Percentiles rank a stretch among this genome's conserved stretches.
These are phyloP conservation scores for Tachysurus fulvidraco DNA, from an alignment of 2,113 vertebrate species.

Conservation along the genomic window DNA sequence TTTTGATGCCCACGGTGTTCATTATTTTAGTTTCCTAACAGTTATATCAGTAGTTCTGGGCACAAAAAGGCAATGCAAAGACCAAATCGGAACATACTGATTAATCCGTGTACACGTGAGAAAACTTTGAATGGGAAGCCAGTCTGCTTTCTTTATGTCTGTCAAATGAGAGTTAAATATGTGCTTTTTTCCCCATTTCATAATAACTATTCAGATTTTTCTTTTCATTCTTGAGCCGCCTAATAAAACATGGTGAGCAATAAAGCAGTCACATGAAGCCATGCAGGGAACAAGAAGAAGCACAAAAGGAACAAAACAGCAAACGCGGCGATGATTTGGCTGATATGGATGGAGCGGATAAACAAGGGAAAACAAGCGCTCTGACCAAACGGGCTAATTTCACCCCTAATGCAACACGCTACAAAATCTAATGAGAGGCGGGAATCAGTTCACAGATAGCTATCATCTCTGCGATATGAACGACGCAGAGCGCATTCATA, in stretches of 20 bases:
- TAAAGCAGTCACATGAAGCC: constrained; percentile 40
- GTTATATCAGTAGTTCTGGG: not conserved
- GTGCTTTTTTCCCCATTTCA: not conserved
- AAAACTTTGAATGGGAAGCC: not conserved
- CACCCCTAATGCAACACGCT: constrained; percentile 49
- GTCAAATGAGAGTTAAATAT: not conserved
- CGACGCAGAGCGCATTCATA: constrained; percentile 71
- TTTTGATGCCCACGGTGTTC: not conserved
- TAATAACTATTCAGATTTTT: constrained; percentile 15
- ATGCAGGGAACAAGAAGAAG: constrained; percentile 38
- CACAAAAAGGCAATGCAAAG: not conserved
- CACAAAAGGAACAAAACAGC: constrained; percentile 36
- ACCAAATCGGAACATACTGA: not conserved
- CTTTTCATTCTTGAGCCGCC: constrained; percentile 15
- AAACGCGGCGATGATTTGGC: constrained; percentile 19
- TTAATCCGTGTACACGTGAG: not conserved
- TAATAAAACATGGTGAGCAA: constrained; percentile 28
- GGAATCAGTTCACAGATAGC: constrained; percentile 68
- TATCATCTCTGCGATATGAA: constrained; percentile 66
- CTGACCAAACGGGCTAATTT: constrained; percentile 55
- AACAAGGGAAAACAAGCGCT: constrained; percentile 51
- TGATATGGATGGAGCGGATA: constrained; percentile 44
- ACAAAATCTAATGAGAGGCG: constrained; percentile 52
- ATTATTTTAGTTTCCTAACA: not conserved
- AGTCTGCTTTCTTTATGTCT: not conserved